phyloP scores from a whole-genome alignment of 2,113 vertebrate species.

The Paratilapia polleni region DNA sequence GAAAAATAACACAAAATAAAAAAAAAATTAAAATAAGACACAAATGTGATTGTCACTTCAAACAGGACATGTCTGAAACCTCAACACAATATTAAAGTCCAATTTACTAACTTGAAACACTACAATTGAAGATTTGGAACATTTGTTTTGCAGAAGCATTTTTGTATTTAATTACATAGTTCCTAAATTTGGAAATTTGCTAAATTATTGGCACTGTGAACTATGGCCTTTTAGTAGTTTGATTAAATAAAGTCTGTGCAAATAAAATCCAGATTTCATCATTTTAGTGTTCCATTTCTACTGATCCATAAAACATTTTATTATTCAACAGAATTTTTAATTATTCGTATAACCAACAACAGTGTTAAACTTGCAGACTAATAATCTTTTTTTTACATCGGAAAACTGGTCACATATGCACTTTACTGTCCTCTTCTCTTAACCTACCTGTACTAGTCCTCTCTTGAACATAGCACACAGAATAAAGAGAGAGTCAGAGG shows the following conservation, averaged over 20 bases:
- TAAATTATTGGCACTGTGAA: background rate
- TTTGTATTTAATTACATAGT: background rate
- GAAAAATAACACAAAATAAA: too few relatives aligned
- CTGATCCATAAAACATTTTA: background rate
- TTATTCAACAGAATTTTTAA: background rate
- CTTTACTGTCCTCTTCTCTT: background rate
- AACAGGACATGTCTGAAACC: background rate
- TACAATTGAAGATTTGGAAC: rapidly evolving
- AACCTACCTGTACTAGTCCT: constrained; percentile 90
- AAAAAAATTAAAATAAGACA: too few relatives aligned
- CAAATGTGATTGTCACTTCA: background rate
- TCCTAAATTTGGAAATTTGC: background rate
- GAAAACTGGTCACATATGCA: background rate
- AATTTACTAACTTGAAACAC: background rate
- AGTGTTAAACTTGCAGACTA: background rate
- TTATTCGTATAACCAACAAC: background rate
- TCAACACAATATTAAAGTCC: background rate
- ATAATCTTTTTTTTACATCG: background rate
- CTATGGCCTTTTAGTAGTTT: background rate
- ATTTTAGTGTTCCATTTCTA: background rate
- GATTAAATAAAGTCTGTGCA: background rate
- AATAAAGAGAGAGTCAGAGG: constrained; percentile 92
- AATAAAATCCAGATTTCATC: background rate
- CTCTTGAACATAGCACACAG: constrained; percentile 95
- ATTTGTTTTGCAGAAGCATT: background rate